A percentile compares a stretch with the other conserved stretches of the same genome.
phyloP scores from a whole-genome alignment of 2,888 invertebrate genomes.

The Torymus tubicola region DNA sequence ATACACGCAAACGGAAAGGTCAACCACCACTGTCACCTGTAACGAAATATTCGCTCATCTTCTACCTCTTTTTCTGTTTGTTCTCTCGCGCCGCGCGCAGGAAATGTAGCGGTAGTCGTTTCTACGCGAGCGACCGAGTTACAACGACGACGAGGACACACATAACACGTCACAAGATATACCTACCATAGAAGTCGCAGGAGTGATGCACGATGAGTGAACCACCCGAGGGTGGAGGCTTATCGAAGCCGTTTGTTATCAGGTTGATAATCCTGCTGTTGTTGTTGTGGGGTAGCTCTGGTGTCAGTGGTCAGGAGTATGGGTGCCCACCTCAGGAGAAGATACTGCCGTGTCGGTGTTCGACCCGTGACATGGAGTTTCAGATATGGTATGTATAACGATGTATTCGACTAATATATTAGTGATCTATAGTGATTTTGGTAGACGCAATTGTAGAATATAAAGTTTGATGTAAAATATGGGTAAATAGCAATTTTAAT shows the following conservation, averaged over 20 bases:
- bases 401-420: too few relatives aligned
- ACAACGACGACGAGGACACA: background rate
- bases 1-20: too few relatives aligned
- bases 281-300: conserved; percentile 18
- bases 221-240: conserved; percentile 68
- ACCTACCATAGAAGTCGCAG: background rate
- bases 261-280: conserved; percentile 61
- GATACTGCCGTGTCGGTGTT: conserved; percentile 90
- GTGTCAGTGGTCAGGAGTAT: conserved; percentile 65
- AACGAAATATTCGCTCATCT: too few relatives aligned
- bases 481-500: too few relatives aligned
- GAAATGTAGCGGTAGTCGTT: conserved; percentile 44
- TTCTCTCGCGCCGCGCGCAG: background rate
- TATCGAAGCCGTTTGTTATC: background rate
- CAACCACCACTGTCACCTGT: too few relatives aligned
- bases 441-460: too few relatives aligned
- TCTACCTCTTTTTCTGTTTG: too few relatives aligned
- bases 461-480: too few relatives aligned
- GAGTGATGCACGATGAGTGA: conserved; percentile 72
- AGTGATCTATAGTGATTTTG: too few relatives aligned
- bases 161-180: background rate
- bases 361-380: conserved; percentile 85
- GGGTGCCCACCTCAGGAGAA: conserved; percentile 86
- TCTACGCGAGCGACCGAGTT: background rate
- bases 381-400: conserved; percentile 86